Percentiles rank a stretch among this genome's conserved stretches.
phyloP scores from a whole-genome alignment of 2,113 vertebrate genomes.

The Dendrocopos noguchii region DNA sequence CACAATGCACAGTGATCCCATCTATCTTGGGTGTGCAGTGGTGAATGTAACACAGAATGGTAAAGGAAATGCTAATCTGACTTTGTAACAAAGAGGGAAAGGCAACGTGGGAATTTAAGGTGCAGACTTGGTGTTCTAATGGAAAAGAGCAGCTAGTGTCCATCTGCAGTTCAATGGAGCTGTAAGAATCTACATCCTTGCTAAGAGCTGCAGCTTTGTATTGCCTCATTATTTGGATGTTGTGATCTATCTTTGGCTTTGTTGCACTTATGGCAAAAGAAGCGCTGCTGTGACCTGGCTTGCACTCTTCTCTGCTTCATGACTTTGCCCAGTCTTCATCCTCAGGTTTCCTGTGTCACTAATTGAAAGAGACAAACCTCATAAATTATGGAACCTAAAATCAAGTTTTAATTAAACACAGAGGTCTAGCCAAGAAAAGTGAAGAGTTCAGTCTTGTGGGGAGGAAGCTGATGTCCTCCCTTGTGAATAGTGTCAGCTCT shows the following conservation, averaged over 20 bases:
- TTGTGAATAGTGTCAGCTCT: background rate
- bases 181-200: accelerated
- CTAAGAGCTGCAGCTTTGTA: background rate
- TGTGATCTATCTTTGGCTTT: background rate
- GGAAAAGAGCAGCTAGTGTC: background rate
- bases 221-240: background rate
- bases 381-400: background rate
- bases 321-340: background rate
- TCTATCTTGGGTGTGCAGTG: background rate
- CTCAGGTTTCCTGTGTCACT: background rate
- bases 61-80: background rate
- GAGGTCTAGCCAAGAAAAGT: background rate
- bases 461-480: background rate
- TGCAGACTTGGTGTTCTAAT: background rate
- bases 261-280: background rate
- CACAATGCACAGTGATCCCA: background rate
- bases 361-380: background rate
- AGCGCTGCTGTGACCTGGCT: background rate
- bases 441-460: too few species aligned
- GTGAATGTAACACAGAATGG: background rate
- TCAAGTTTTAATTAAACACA: background rate
- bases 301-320: background rate
- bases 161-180: background rate
- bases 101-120: background rate
- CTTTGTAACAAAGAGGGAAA: background rate